Conservation (phyloP, 2,888 invertebrate genomes). For the Caenorhabditis sp. region DNA sequence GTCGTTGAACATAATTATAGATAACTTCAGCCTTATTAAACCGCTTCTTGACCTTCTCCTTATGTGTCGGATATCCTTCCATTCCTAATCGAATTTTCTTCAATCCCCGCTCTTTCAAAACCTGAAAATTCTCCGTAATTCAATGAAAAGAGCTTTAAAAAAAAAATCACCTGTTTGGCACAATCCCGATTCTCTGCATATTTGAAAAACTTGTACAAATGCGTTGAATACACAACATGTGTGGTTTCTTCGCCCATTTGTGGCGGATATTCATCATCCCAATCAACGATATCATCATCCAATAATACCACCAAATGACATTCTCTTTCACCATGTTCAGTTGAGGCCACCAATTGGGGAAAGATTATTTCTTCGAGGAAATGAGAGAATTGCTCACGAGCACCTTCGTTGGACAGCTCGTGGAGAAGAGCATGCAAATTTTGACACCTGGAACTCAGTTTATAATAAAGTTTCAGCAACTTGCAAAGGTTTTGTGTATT, state of each 20-base stretch:
- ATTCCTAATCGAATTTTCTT: slow-evolving; percentile 98
- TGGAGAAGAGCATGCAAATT: slow-evolving; percentile 84
- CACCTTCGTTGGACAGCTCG: slow-evolving; percentile 99
- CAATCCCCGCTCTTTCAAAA: slow-evolving; percentile 95
- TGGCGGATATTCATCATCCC: slow-evolving; percentile 99
- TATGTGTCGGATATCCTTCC: slow-evolving; percentile 97
- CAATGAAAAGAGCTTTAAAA: too few relatives aligned
- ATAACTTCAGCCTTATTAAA: slow-evolving; percentile 95
- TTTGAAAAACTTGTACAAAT: slow-evolving; percentile 78
- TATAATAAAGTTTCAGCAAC: not conserved
- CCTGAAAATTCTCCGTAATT: too few relatives aligned
- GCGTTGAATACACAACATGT: slow-evolving; percentile 79
- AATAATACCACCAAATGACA: slow-evolving; percentile 94
- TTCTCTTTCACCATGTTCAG: slow-evolving; percentile 88
- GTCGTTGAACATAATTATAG: slow-evolving; percentile 98
- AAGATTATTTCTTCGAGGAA: slow-evolving; percentile 93
- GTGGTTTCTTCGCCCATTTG: slow-evolving; percentile 97
- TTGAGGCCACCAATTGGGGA: slow-evolving; percentile 87
- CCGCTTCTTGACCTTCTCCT: slow-evolving; percentile 94
- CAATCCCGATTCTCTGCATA: slow-evolving; percentile 99
- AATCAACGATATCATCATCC: slow-evolving; percentile 94
- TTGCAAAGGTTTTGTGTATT: too few relatives aligned
- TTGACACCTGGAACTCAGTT: slow-evolving; percentile 44
- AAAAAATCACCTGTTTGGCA: slow-evolving; percentile 86
- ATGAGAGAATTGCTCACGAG: slow-evolving; percentile 91